These are phyloP conservation scores for Hippasteria phrygiana DNA, from an alignment of 53 echinoderm and acorn worm genomes.

Conservation along the genomic window DNA sequence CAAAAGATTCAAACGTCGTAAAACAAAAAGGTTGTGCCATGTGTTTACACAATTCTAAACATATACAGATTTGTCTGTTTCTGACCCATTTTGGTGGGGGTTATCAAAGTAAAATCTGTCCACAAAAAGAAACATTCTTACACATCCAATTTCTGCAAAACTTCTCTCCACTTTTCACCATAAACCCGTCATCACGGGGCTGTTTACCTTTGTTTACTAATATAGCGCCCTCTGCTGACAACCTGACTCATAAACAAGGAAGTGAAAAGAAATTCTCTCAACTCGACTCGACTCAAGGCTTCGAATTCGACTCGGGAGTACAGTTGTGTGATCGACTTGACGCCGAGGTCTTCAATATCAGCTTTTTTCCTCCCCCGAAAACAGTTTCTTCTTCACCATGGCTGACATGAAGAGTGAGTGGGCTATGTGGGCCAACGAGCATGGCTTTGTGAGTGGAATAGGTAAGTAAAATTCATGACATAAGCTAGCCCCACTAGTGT, in stretches of 20 bases:
- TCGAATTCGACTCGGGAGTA: background rate
- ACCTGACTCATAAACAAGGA: slow-evolving; percentile 6
- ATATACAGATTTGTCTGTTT: too few relatives aligned
- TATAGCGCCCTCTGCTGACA: slow-evolving; percentile 17
- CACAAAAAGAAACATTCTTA: too few relatives aligned
- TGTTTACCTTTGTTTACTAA: background rate
- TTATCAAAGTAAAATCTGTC: too few relatives aligned
- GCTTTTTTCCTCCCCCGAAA: background rate
- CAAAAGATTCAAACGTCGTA: too few relatives aligned
- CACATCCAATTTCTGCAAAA: too few relatives aligned
- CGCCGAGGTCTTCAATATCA: background rate
- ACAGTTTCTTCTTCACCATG: background rate
- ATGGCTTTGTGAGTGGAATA: slow-evolving; percentile 88
- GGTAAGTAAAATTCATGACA: slow-evolving; percentile 67
- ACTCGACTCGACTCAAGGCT: background rate
- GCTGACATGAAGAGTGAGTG: slow-evolving; percentile 79
- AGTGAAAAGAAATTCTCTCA: background rate
- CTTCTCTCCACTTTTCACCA: too few relatives aligned
- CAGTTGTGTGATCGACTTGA: background rate
- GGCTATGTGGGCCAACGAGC: slow-evolving; percentile 99
- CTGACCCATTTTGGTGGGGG: too few relatives aligned
- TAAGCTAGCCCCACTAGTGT: too few relatives aligned
- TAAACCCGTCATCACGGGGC: background rate
- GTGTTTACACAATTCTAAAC: too few relatives aligned
- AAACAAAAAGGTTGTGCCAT: too few relatives aligned